Evolutionary conservation across 2,113 vertebrate genomes (phyloP), one percentile per base, ranked within the genome.

Genomic region (Myiopsitta monachus): DNA sequence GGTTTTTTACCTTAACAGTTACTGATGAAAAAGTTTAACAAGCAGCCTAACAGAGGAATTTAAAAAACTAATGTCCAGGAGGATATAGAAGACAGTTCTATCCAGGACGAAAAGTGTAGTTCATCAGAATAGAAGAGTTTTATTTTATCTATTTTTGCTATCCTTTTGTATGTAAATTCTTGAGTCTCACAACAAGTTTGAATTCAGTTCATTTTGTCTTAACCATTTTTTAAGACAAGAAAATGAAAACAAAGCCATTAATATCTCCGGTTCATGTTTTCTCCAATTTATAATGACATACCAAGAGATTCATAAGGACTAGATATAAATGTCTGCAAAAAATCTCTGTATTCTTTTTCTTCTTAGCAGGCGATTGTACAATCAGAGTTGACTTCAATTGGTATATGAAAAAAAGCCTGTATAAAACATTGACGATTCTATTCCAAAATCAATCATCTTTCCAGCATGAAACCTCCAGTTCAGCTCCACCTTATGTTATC

Each of bases 401-500:
- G 9, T 13, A 4, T 83, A 77, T 75, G 39, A 79, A 83, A 92
- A 83, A 89, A 55, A 22, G 57, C 22, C 24, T 90, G 30, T 62
- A 85, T 70, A 87, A 84, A 83, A 83, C 41, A n/a, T 36, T 78
- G 77, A 94, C 47, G 47, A 90, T 75, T 85, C 31, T 87, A 66
- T 83, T 94, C 51, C 36, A 93, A 95, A 96, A 95, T 87, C 63
- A 83, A 30, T 76, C 24, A 61, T 83, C 69, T 96, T 94, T 68
- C 30, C 5, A 6, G 81, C 36, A 67, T 11, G 36, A 87, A 94
- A 69, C 52, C 18, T 9, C 9, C 36, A 46, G 51, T 92, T 91
- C 84, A 92, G 67, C 75, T 76, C n/a, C 36, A 79, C 61, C 26
- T 85, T 77, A 77, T 44, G 59, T 14, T 75, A 41, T 77, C 78